Base-by-base conservation (phyloP, 2,797 vertebrate species). In the Dendrocincla fuliginosa region DNA sequence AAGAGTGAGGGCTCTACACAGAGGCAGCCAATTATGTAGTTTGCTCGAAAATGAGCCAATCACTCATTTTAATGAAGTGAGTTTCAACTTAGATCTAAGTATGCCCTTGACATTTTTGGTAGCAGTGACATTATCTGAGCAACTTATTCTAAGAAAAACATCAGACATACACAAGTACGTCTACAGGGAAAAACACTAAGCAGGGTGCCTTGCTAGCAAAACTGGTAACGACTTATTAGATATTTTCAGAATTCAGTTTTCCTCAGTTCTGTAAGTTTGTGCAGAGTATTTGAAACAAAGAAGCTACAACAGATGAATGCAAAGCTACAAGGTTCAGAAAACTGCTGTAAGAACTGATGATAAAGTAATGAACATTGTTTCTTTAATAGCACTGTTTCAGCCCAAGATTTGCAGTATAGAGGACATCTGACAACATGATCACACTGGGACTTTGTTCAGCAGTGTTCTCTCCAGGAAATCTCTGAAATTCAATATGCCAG, bases 21-120 rank as follows among this genome's bases (percentile, higher is more conserved):
- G 44, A 89, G 23, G 84, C 47, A 85, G 17, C 14, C 53, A 91
- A 65, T 94, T 85, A 89, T 2, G 55, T 18, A 81, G 44, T 52
- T 93, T 84, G 47, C 73, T 90, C 1, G 0, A 78, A 90, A 87
- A 75, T 79, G 42, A 92, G 68, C 49, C 68, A 80, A 87, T 92
- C 27, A 87, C 61, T 94, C 84, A 83, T 92, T 91, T 90, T 94
- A 95, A 96, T 88, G 64, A 93, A 80, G 37, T 52, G 46, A 75
- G 56, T 90, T 92, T 91, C 39, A 76, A 33, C 79, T 88, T 84
- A 84, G 55, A 32, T 33, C 2, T 76, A 94, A 94, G 42, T 69
- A 71, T 57, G 92, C 63, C 90, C 92, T 96, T 92, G 91, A 94
- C 80, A 87, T 89, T 96, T 92, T 87, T 71, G 61, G 79, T 56